A percentile compares a stretch with the other conserved stretches of the same genome.
These are phyloP conservation scores for Calephelis virginiensis DNA, from an alignment of 1,140 invertebrate species.

Conservation along the genomic window DNA sequence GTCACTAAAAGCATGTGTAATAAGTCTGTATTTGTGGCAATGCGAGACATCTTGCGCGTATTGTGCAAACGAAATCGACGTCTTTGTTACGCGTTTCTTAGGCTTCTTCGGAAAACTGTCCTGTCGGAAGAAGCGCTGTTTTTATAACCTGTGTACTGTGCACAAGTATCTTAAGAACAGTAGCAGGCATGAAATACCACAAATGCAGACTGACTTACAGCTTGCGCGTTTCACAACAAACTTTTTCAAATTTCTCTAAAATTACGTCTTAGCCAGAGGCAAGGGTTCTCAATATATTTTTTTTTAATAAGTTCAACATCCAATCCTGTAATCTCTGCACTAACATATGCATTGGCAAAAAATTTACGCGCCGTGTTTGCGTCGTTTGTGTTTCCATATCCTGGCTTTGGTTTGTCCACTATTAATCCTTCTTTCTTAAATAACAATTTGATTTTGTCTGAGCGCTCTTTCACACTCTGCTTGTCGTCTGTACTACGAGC, in stretches of 20 bases:
- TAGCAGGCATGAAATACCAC: slow-evolving; percentile 6
- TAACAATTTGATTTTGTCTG: too few species aligned
- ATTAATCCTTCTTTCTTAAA: too few species aligned
- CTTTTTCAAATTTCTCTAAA: slow-evolving; percentile 4
- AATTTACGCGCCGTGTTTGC: too few species aligned
- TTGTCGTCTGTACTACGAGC: too few species aligned
- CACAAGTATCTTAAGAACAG: neutral
- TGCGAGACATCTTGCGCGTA: slow-evolving; percentile 1
- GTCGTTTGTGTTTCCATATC: too few species aligned
- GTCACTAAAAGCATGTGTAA: neutral
- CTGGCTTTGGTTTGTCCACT: too few species aligned
- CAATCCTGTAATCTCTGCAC: neutral
- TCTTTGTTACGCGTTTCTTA: slow-evolving; percentile 3
- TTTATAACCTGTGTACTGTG: neutral
- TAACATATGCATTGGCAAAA: neutral
- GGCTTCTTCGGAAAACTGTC: neutral
- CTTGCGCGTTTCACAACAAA: slow-evolving; percentile 1
- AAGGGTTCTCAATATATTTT: neutral
- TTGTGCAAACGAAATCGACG: slow-evolving; percentile 7
- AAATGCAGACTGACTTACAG: neutral
- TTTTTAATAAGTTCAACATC: slow-evolving; percentile 6
- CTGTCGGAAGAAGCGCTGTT: neutral
- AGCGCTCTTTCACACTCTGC: too few species aligned
- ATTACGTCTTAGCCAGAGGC: too few species aligned
- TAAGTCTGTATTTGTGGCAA: slow-evolving; percentile 8